Percentiles rank a stretch among this genome's conserved stretches.
phyloP scores from a whole-genome alignment of 2,888 invertebrate species.

The Amiota mariae region DNA sequence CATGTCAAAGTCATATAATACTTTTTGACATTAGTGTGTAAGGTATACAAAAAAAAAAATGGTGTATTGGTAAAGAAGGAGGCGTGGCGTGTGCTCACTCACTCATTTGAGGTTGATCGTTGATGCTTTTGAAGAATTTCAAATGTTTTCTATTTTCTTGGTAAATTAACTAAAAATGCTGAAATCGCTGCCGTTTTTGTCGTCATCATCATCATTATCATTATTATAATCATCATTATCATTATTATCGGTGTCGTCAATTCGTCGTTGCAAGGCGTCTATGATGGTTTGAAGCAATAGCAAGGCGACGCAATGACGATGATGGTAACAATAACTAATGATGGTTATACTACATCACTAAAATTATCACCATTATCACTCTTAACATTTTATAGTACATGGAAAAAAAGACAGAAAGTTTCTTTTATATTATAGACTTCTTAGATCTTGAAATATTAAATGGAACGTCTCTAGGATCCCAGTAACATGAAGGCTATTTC shows the following conservation, averaged over 20 bases:
- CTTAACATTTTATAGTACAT: too few species aligned
- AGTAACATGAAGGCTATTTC: too few species aligned
- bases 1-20: background rate
- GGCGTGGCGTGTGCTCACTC: slow-evolving; percentile 3
- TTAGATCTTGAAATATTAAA: too few species aligned
- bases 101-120: slow-evolving; percentile 39
- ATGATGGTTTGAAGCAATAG: too few species aligned
- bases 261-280: slow-evolving; percentile 34
- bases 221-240: slow-evolving; percentile 53
- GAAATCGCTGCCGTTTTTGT: slow-evolving; percentile 67
- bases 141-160: slow-evolving; percentile 67
- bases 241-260: slow-evolving; percentile 63
- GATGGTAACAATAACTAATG: slow-evolving; percentile 12
- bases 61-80: slow-evolving; percentile 50
- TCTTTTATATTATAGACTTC: too few species aligned
- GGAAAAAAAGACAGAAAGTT: too few species aligned
- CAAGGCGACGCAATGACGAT: slow-evolving; percentile 23
- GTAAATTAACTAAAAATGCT: slow-evolving; percentile 72
- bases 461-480: too few species aligned
- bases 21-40: background rate
- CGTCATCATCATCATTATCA: slow-evolving; percentile 22
- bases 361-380: background rate
- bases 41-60: background rate
- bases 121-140: slow-evolving; percentile 68
- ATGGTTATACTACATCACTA: background rate